Percentiles rank a stretch among this genome's conserved stretches.
Evolutionary conservation across 2,888 invertebrate genomes (phyloP).

Genomic region (Andrena minutula): DNA sequence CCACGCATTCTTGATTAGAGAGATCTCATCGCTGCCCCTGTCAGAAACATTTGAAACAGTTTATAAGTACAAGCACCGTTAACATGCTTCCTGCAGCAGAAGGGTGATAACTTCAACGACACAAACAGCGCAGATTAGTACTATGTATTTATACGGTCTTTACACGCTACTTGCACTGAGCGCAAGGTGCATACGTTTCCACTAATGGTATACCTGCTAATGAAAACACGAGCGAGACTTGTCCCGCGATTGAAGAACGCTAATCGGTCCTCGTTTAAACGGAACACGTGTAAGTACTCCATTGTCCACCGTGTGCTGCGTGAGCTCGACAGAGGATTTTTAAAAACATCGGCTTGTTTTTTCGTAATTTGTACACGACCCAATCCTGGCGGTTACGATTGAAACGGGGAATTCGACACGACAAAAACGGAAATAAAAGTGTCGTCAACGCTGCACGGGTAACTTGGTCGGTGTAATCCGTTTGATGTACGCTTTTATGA

Average conservation of each 20-base stretch:
- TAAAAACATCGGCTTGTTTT: not conserved
- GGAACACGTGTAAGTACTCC: not conserved
- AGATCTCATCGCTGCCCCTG: not conserved
- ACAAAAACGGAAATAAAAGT: constrained; percentile 21
- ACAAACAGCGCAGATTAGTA: constrained; percentile 15
- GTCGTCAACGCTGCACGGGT: not conserved
- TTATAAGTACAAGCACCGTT: not conserved
- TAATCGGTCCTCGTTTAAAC: constrained; percentile 1
- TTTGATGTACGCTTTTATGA: constrained; percentile 42
- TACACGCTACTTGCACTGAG: constrained; percentile 32
- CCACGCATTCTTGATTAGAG: too few relatives aligned
- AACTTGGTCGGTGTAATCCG: not conserved
- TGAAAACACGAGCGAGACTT: constrained; percentile 17
- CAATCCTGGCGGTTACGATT: not conserved
- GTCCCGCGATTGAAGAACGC: constrained; percentile 8
- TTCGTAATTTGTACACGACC: not conserved
- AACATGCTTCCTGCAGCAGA: not conserved
- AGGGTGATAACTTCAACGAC: constrained; percentile 2
- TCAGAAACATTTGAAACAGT: not conserved
- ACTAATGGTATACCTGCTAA: constrained; percentile 30
- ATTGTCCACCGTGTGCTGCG: too few relatives aligned
- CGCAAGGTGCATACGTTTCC: constrained; percentile 15
- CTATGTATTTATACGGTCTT: constrained; percentile 24
- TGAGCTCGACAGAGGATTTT: not conserved
- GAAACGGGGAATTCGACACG: not conserved